Evolutionary conservation across 1,140 invertebrate species (phyloP), one percentile per base, ranked within the genome.

Genomic region (Megalonaias nervosa): DNA sequence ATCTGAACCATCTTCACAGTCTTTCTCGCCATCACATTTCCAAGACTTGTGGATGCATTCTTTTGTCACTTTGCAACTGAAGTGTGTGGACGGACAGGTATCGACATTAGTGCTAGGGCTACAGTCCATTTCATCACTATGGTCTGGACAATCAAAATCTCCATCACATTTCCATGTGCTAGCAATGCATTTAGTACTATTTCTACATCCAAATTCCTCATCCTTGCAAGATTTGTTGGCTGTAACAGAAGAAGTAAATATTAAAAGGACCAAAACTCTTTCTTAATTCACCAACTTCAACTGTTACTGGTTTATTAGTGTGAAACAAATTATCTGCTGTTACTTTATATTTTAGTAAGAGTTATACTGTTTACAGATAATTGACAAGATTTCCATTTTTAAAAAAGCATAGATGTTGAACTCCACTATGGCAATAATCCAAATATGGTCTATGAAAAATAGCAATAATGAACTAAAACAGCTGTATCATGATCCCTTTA

Each of bases 1-100:
- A 88, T 94, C 94, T 11, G 91, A 92, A n/a, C 91, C 91, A 87
- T 94, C 91, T 16, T 76, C 70, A 82, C 92, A 92, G 77, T 92
- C 91, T 3, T 82, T 71, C n/a, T 88, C 87, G 11, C 88, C 86
- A 79, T 92, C 91, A 88, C 92, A 92, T 9, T 84, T 58, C 96
- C 97, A 98, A 86, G 97, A 95, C 76, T 94, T 94, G 0, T 96
- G 96, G 76, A 99, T 98, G 89, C 97, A 99, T 58, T 83, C 78
- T 31, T 67, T 69, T 23, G 67, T 70, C n/a, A 62, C 61, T 5
- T 67, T 21, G 77, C 78, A 80, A 56, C 60, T 62, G 60, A 77
- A 81, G 15, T 81, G 75, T 48, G 69, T 57, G 11, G 19, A 21
- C 23, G 73, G 48, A 68, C 81, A 83, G 9, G 62, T 56, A 21